Evolutionary conservation across 2,113 vertebrate species (phyloP).

Genomic region (Pelvicachromis taeniatus): DNA sequence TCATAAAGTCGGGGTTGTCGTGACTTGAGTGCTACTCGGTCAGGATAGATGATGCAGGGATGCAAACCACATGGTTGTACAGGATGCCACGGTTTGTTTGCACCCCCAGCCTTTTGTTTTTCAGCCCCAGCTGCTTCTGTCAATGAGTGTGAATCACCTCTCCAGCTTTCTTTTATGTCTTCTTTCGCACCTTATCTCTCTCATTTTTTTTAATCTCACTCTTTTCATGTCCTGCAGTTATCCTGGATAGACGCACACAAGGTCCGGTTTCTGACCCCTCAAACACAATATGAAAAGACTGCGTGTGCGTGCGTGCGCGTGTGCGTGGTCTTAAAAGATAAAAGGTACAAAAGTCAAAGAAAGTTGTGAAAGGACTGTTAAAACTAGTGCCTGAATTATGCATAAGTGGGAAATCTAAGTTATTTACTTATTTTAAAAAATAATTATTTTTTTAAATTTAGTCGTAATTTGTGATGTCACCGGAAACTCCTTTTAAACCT

Average conservation of each 20-base stretch:
- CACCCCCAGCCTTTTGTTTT: neutral
- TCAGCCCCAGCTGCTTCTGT: neutral
- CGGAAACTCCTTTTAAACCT: neutral
- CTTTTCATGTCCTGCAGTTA: neutral
- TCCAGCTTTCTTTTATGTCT: neutral
- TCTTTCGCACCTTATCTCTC: neutral
- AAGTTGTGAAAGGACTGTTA: neutral
- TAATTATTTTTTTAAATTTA: neutral
- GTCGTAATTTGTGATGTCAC: neutral
- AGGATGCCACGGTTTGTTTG: neutral
- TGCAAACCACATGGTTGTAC: neutral
- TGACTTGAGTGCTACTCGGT: neutral
- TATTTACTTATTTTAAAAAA: fast-evolving
- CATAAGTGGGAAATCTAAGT: neutral
- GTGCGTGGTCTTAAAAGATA: neutral
- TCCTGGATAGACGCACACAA: neutral
- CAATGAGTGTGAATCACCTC: conserved; percentile 11
- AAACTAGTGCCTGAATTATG: neutral
- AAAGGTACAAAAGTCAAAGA: neutral
- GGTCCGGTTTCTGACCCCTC: neutral
- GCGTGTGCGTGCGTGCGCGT: neutral
- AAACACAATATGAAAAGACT: neutral
- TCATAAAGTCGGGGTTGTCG: neutral
- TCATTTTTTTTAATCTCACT: neutral
- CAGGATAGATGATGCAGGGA: neutral